A percentile compares a stretch with the other conserved stretches of the same genome.
Conservation (phyloP, 2,797 vertebrate species). For the Muscicapa comitata region DNA sequence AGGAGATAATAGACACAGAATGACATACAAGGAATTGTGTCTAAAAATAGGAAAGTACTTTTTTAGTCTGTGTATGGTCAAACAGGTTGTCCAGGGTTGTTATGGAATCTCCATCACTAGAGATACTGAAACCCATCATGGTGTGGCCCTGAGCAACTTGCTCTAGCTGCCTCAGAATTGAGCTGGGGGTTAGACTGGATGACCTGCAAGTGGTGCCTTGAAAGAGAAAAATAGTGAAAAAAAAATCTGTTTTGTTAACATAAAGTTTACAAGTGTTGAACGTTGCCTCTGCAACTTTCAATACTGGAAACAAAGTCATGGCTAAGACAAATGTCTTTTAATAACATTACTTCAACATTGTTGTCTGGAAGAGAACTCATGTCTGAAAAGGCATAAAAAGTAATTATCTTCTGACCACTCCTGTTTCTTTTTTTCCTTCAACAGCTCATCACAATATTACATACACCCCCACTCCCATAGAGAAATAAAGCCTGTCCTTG, state of each 20-base stretch:
- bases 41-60: background rate
- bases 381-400: slow-evolving; percentile 23
- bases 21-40: background rate
- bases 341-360: background rate
- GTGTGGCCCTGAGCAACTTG: accelerated
- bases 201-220: background rate
- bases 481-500: slow-evolving; percentile 58
- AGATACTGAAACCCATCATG: background rate
- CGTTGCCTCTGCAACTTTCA: background rate
- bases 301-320: background rate
- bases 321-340: slow-evolving; percentile 8
- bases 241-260: background rate
- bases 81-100: background rate
- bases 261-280: background rate
- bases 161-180: background rate
- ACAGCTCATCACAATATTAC: background rate
- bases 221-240: background rate
- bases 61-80: accelerated
- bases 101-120: background rate
- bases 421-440: background rate
- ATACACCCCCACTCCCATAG: background rate
- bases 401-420: slow-evolving; percentile 38
- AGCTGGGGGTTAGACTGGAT: background rate
- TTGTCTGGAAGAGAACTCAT: background rate
- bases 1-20: background rate